Conservation (phyloP, 35 echinoderm and acorn worm species). For the Strongylocentrotus purpuratus region DNA sequence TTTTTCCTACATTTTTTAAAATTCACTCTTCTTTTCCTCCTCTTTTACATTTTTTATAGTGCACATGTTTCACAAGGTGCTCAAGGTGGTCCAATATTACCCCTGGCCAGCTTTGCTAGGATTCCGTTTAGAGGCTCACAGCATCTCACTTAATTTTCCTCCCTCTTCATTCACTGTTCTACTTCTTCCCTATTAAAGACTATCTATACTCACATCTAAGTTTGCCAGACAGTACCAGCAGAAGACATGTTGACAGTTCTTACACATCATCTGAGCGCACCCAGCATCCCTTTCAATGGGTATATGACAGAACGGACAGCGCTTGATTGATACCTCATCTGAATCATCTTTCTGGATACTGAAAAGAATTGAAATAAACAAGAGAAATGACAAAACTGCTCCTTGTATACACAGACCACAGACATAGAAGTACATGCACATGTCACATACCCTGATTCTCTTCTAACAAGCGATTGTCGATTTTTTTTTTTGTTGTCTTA, state of each 20-base stretch:
- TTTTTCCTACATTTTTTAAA: too few species aligned
- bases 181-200: not conserved
- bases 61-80: too few species aligned
- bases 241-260: conserved; percentile 98
- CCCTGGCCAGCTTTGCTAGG: too few species aligned
- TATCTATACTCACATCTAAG: conserved; percentile 82
- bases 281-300: conserved; percentile 93
- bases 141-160: not conserved
- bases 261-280: conserved; percentile 99
- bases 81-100: too few species aligned
- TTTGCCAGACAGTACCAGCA: conserved; percentile 99
- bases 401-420: too few species aligned
- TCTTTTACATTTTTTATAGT: too few species aligned
- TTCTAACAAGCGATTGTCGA: too few species aligned
- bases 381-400: not conserved
- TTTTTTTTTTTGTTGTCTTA: too few species aligned
- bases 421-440: too few species aligned
- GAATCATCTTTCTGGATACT: conserved; percentile 78
- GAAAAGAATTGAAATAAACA: conserved; percentile 27
- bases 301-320: conserved; percentile 97
- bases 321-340: conserved; percentile 82
- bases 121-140: too few species aligned
- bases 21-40: too few species aligned
- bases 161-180: not conserved
- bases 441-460: too few species aligned